Conservation (phyloP, 2,113 vertebrate genomes). For the Microtus oregoni region DNA sequence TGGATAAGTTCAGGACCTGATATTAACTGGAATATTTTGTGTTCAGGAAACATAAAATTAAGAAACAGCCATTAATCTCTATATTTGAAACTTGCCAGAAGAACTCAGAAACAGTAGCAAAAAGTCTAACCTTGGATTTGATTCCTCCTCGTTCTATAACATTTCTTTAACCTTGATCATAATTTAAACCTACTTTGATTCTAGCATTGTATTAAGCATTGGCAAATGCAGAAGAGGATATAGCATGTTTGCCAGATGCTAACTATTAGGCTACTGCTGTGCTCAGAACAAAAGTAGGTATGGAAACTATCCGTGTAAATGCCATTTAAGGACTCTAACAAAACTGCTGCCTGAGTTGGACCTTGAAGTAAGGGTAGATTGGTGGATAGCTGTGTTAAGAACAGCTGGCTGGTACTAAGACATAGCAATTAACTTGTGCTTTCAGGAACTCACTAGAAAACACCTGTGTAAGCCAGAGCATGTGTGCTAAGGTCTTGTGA, state of each 20-base stretch:
- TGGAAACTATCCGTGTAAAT: not conserved
- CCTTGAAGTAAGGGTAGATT: conserved; percentile 38
- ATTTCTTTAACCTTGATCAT: conserved; percentile 48
- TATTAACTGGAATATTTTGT: not conserved
- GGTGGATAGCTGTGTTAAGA: conserved; percentile 4
- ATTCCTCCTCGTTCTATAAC: not conserved
- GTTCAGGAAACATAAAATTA: conserved; percentile 24
- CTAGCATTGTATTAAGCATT: not conserved
- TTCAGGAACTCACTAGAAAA: not conserved
- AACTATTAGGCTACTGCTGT: not conserved
- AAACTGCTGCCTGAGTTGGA: conserved; percentile 37
- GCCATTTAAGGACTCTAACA: not conserved
- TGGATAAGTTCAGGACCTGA: not conserved
- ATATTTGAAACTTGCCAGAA: not conserved
- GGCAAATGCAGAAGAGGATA: conserved; percentile 1
- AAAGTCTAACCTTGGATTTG: conserved; percentile 38
- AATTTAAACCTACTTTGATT: conserved; percentile 6
- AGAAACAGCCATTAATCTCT: conserved; percentile 22
- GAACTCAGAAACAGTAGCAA: conserved; percentile 23
- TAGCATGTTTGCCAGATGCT: conserved; percentile 23
- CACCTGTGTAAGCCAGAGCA: not conserved
- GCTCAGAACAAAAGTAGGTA: not conserved
- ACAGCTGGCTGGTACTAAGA: not conserved
- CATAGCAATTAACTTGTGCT: not conserved
- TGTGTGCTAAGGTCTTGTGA: conserved; percentile 3